Evolutionary conservation across 2,888 invertebrate species (phyloP).

Genomic region (Parochlus steinenii): DNA sequence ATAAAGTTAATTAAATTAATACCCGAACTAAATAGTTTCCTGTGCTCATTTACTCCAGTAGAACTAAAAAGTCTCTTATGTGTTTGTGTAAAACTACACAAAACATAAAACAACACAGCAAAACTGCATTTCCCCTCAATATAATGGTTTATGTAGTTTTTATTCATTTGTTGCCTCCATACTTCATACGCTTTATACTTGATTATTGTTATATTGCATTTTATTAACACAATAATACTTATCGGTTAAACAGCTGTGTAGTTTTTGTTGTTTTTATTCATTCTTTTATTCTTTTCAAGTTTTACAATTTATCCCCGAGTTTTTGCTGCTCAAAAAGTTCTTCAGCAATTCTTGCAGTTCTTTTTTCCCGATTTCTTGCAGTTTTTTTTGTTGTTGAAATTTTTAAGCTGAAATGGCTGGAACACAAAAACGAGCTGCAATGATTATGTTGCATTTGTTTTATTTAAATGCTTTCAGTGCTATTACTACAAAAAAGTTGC

Average conservation of each 20-base stretch:
- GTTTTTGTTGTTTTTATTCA: conserved; percentile 1
- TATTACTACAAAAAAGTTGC: too few species aligned
- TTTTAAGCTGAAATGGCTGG: conserved; percentile 1
- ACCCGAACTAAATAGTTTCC: too few species aligned
- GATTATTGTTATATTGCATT: conserved; percentile 12
- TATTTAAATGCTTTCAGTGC: not conserved
- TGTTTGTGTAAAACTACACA: too few species aligned
- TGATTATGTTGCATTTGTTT: conserved; percentile 2
- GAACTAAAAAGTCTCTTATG: too few species aligned
- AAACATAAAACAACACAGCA: too few species aligned
- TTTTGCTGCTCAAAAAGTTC: not conserved
- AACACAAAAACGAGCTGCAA: conserved; percentile 1
- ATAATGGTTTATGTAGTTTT: too few species aligned
- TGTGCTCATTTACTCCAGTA: too few species aligned
- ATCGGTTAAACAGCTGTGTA: conserved; percentile 13
- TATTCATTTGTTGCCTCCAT: not conserved
- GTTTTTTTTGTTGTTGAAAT: not conserved
- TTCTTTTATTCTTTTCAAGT: not conserved
- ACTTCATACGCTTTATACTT: conserved; percentile 8
- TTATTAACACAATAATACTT: conserved; percentile 11
- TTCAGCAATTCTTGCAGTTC: conserved; percentile 2
- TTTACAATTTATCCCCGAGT: conserved; percentile 1
- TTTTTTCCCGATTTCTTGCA: conserved; percentile 4
- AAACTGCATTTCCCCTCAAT: too few species aligned
- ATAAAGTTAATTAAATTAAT: too few species aligned